phyloP scores from a whole-genome alignment of 1,140 invertebrate species.

The Dreissena polymorpha region DNA sequence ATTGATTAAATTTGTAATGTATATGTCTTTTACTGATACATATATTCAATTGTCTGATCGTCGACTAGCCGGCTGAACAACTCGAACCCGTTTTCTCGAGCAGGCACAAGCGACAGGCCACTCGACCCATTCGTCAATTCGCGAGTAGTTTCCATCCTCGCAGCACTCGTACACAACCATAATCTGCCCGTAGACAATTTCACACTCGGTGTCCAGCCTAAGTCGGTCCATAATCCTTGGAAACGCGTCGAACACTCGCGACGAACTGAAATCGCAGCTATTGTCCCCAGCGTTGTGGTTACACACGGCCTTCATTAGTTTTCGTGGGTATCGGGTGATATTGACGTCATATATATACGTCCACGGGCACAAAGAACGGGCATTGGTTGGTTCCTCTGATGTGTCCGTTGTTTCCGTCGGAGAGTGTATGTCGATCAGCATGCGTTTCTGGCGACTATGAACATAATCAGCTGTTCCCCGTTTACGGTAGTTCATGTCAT shows the following conservation, averaged over 20 bases:
- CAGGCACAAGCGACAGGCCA: neutral
- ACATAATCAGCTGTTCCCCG: neutral
- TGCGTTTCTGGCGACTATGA: neutral
- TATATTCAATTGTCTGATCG: no score
- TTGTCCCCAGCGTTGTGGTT: neutral
- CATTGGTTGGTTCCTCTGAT: neutral
- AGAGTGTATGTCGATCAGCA: neutral
- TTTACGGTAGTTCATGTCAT: no score
- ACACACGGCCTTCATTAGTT: constrained; percentile 1
- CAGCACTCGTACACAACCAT: neutral
- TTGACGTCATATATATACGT: neutral
- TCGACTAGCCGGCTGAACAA: neutral
- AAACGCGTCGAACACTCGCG: neutral
- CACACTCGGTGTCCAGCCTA: neutral
- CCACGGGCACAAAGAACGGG: neutral
- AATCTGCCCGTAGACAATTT: neutral
- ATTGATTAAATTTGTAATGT: no score
- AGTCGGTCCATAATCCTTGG: neutral
- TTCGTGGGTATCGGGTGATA: neutral
- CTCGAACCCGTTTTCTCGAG: neutral
- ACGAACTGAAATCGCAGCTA: neutral
- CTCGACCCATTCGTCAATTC: neutral
- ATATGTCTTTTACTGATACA: no score
- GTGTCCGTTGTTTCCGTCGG: neutral
- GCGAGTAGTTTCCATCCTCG: neutral